phyloP scores from a whole-genome alignment of 2,888 invertebrate species.

The Athalia cordata region DNA sequence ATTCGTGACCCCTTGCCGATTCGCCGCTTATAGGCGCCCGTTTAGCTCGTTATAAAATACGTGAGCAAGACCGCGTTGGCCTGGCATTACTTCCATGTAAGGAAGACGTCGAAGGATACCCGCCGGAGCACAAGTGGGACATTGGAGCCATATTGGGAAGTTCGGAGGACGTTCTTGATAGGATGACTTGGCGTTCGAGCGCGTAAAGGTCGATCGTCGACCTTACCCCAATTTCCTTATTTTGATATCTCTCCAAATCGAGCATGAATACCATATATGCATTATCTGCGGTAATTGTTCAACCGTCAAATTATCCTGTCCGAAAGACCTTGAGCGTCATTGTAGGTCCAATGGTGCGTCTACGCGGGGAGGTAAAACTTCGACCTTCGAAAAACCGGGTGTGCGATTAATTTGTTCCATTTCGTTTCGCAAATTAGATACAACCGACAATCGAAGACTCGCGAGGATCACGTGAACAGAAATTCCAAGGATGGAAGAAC shows the following conservation, averaged over 20 bases:
- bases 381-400: not conserved
- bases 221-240: constrained; percentile 66
- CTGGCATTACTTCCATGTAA: constrained; percentile 61
- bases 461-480: constrained; percentile 1
- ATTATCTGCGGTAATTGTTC: constrained; percentile 1
- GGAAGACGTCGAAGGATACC: constrained; percentile 64
- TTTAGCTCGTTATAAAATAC: no score
- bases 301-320: constrained; percentile 17
- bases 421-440: constrained; percentile 14
- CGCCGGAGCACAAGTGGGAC: constrained; percentile 64
- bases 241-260: constrained; percentile 25
- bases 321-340: constrained; percentile 12
- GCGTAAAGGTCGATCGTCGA: constrained; percentile 61
- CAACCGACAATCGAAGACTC: no score
- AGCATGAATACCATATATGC: not conserved
- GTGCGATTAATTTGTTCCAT: constrained; percentile 18
- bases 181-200: constrained; percentile 53
- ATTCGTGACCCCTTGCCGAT: no score
- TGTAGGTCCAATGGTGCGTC: constrained; percentile 1
- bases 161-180: constrained; percentile 59
- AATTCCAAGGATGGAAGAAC: not conserved
- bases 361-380: not conserved
- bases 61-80: constrained; percentile 50
- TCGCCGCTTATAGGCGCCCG: no score
- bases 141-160: constrained; percentile 61